Percentiles rank a stretch among this genome's conserved stretches.
These are phyloP conservation scores for Drosophila biarmipes DNA, from an alignment of 1,140 invertebrate genomes.

Conservation along the genomic window DNA sequence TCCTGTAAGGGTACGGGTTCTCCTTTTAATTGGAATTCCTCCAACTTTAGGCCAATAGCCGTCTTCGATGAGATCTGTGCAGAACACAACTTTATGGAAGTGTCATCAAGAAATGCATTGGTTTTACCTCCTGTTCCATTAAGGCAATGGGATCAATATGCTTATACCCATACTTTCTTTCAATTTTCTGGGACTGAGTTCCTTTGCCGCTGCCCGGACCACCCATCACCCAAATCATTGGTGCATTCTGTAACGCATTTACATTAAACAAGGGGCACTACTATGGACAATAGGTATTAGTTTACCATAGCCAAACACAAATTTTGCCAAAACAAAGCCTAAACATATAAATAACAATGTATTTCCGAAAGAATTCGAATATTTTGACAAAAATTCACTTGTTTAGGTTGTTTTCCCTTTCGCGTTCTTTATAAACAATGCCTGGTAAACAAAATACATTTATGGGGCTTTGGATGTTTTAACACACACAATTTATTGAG, in stretches of 20 bases:
- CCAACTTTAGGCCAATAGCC: not conserved
- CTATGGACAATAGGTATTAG: no score
- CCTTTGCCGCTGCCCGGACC: conserved; percentile 48
- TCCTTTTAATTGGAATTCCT: not conserved
- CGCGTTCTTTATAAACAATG: not conserved
- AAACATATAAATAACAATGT: conserved; percentile 9
- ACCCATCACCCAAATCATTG: conserved; percentile 52
- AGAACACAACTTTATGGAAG: not conserved
- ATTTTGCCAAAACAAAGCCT: not conserved
- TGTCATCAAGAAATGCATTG: not conserved
- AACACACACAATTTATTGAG: conserved; percentile 42
- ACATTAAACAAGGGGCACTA: not conserved
- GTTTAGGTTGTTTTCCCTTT: not conserved
- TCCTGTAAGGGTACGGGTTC: conserved; percentile 3
- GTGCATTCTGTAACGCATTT: conserved; percentile 21
- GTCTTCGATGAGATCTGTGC: conserved; percentile 13
- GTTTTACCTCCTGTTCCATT: conserved; percentile 27
- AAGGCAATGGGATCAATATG: conserved; percentile 32
- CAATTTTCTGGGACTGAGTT: conserved; percentile 38
- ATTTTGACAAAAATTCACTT: conserved; percentile 26
- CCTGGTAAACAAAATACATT: conserved; percentile 13
- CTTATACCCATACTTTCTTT: conserved; percentile 29
- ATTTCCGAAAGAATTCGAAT: not conserved
- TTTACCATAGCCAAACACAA: conserved; percentile 33
- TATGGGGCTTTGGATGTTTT: conserved; percentile 12